Evolutionary conservation across 2,797 vertebrate genomes (phyloP), one percentile per base, ranked within the genome.

Genomic region (Cryptoblepharus egeriae): DNA sequence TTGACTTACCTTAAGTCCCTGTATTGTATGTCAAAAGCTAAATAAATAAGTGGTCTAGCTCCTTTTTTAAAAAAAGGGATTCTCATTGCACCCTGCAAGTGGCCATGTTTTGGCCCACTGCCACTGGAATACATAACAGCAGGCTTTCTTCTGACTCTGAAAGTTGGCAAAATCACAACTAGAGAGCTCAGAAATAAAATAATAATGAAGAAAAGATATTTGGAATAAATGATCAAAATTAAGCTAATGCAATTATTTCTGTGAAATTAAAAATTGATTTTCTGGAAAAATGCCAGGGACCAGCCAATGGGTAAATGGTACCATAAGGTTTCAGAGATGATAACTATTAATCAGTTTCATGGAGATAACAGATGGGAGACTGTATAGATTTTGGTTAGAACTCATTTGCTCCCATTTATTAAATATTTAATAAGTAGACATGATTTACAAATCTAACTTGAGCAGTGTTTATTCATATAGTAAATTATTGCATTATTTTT

Each of bases 161-260:
- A 69, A 68, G 22, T 9, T 75, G 72, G 2, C 28, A 24, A 64
- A 52, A 52, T 35, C 30, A 49, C 16, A 37, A 49, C 28, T 64
- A 30, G 18, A 57, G n/a, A 37, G 39, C 69, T 60, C 37, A 71
- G 58, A 77, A 64, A 55, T 49, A 58, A 68, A 49, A 68, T 12
- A 55, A n/a, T 1, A 24, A 8, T 11, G 32, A 58, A 67, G 12
- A 10, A 45, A 42, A 64, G 24, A 6, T 18, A 80, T 64, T 73
- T 52, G 61, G 61, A 77, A 30, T 24, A 30, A 49, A 60, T 67
- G 45, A 22, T 32, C 8, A 28, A 15, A 45, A 35, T 18, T 16
- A 84, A 42, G 30, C 61, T 55, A 42, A 32, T 57, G 37, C 22
- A 32, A 65, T 77, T 77, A 39, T 74, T 79, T 68, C 74, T 84